phyloP scores from a whole-genome alignment of 2,113 vertebrate genomes.

The Crotalus tigris region DNA sequence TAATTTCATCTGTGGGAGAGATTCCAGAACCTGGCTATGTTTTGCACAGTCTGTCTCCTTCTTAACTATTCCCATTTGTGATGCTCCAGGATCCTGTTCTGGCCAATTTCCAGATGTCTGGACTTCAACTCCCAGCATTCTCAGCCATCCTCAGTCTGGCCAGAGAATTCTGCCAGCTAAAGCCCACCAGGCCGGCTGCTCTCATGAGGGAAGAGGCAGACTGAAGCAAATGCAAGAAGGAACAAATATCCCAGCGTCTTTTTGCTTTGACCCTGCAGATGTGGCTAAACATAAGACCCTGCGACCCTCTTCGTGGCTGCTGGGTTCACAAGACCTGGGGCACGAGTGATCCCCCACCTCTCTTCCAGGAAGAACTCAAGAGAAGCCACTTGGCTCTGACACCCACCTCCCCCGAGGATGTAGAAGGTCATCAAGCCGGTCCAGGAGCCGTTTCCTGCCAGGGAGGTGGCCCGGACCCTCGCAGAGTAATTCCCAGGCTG shows the following conservation, averaged over 20 bases:
- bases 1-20: neutral
- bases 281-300: neutral
- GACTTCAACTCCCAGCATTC: neutral
- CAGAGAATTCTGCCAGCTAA: neutral
- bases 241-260: neutral
- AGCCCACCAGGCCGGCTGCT: neutral
- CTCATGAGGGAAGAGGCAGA: neutral
- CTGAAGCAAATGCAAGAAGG: neutral
- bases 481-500: slow-evolving; percentile 77
- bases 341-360: neutral
- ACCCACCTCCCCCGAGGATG: slow-evolving; percentile 69
- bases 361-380: neutral
- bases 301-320: no score
- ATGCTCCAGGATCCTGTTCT: neutral
- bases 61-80: neutral
- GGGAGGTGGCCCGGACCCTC: slow-evolving; percentile 73
- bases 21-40: neutral
- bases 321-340: neutral
- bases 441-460: slow-evolving; percentile 79
- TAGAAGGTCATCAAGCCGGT: slow-evolving; percentile 72
- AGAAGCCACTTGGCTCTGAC: neutral
- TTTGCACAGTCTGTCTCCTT: neutral
- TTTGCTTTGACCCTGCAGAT: neutral
- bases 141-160: neutral
- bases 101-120: neutral